phyloP scores from a whole-genome alignment of 2,113 vertebrate genomes.

The Stomatorhinus ivindoensis region DNA sequence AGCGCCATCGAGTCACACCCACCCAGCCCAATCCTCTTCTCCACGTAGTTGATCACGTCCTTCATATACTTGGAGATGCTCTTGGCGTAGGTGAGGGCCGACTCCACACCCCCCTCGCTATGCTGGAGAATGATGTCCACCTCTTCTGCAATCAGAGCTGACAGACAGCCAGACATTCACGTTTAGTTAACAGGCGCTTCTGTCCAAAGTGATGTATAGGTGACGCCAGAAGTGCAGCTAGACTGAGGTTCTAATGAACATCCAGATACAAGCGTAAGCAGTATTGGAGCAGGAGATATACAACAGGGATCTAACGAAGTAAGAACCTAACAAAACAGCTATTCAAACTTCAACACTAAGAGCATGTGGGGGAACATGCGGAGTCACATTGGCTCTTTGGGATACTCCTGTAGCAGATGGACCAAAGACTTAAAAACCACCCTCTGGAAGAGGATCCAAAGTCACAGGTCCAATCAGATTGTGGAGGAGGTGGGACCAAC shows the following conservation, averaged over 20 bases:
- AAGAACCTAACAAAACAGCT: neutral
- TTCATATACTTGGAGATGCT: conserved; percentile 93
- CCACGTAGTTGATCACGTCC: conserved; percentile 80
- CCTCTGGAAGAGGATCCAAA: neutral
- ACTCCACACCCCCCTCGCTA: conserved; percentile 85
- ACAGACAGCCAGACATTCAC: neutral
- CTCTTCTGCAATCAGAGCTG: conserved; percentile 59
- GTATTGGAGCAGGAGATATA: neutral
- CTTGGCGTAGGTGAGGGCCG: conserved; percentile 80
- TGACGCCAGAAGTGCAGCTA: neutral
- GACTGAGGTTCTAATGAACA: neutral
- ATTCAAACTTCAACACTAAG: neutral
- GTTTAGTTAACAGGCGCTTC: neutral
- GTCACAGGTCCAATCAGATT: neutral
- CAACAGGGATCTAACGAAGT: neutral
- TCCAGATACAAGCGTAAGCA: neutral
- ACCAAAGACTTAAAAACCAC: neutral
- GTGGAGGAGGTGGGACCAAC: too few species aligned
- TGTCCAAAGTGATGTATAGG: neutral
- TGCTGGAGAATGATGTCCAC: conserved; percentile 84
- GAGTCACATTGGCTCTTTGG: neutral
- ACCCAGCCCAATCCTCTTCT: conserved; percentile 78
- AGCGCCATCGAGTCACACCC: conserved; percentile 23
- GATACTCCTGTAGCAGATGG: neutral
- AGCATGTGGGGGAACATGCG: neutral